Evolutionary conservation across 2,888 invertebrate species (phyloP), one percentile per base, ranked within the genome.

Genomic region (Xestia xanthographa): DNA sequence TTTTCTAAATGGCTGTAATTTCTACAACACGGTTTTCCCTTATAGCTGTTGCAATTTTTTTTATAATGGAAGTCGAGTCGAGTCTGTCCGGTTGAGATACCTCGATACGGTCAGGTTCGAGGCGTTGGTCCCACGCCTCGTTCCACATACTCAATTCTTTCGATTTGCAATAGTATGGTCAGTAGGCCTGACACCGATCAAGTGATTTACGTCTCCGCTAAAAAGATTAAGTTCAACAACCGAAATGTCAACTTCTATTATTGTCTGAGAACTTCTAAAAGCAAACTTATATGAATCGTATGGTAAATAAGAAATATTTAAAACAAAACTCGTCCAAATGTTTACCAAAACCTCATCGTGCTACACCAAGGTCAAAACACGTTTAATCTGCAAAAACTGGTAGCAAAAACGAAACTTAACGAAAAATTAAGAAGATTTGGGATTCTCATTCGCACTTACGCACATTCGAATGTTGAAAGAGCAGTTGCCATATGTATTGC

Each of bases 401-500:
- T 88, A 89, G 86, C 89, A 92, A 93, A 92, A 93, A 94, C 89
- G 88, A 92, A 88, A 91, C 88, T 90, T 88, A 89, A 91, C 89
- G 63, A 92, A 93, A 95, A 95, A 94, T 94, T 93, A 92, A 92
- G 91, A 93, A 92, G 94, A 95, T 96, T 96, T 95, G 92, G 95
- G 95, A 95, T 95, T 95, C 95, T 94, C 93, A 95, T 95, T 96
- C 93, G 95, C 95, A 95, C 94, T 95, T 95, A 95, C 94, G 93
- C 95, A 94, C 92, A 92, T 92, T 93, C 90, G 90, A 94, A 93
- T 93, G 93, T 94, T 93, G 91, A 93, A 93, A 93, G 92, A 94
- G 92, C 92, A 89, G 93, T 93, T 90, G 91, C 92, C 91, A 92
- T 92, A 94, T 80, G 82, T 84, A 92, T 91, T 93, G 90, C 88